Percentiles rank a stretch among this genome's conserved stretches.
phyloP scores from a whole-genome alignment of 2,888 invertebrate genomes.

The Sinopyrophorus schimmeli region DNA sequence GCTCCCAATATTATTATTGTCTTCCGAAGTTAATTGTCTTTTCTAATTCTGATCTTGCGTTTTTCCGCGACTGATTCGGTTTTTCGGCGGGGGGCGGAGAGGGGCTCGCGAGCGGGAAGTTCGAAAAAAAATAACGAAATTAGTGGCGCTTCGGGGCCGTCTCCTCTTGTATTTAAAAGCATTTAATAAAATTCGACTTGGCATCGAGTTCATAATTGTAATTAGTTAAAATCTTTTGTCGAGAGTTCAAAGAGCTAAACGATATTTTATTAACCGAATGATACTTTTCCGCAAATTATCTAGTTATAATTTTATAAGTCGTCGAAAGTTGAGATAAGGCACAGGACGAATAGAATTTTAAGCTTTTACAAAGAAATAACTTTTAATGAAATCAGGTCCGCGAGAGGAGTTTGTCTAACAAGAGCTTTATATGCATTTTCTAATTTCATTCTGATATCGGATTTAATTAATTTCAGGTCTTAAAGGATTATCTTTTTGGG shows the following conservation, averaged over 20 bases:
- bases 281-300: constrained; percentile 30
- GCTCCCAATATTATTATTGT: constrained; percentile 27
- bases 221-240: constrained; percentile 26
- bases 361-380: constrained; percentile 27
- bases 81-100: too few relatives aligned
- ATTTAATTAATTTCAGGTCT: constrained; percentile 11
- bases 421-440: constrained; percentile 23
- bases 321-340: constrained; percentile 22
- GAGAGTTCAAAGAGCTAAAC: constrained; percentile 24
- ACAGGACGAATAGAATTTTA: constrained; percentile 20
- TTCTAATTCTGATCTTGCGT: too few relatives aligned
- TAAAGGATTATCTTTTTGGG: too few relatives aligned
- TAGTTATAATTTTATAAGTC: constrained; percentile 27
- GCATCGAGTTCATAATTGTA: constrained; percentile 18
- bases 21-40: too few relatives aligned
- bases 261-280: constrained; percentile 28
- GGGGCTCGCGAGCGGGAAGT: too few relatives aligned
- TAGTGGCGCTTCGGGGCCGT: too few relatives aligned
- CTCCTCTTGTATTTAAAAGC: neutral
- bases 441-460: constrained; percentile 9
- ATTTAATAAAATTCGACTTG: constrained; percentile 13
- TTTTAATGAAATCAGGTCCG: constrained; percentile 29
- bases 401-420: constrained; percentile 15
- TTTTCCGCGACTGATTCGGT: too few relatives aligned
- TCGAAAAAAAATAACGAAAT: too few relatives aligned